A percentile compares a stretch with the other conserved stretches of the same genome.
phyloP scores from a whole-genome alignment of 23 tunicate genomes.

The Styela plicata region DNA sequence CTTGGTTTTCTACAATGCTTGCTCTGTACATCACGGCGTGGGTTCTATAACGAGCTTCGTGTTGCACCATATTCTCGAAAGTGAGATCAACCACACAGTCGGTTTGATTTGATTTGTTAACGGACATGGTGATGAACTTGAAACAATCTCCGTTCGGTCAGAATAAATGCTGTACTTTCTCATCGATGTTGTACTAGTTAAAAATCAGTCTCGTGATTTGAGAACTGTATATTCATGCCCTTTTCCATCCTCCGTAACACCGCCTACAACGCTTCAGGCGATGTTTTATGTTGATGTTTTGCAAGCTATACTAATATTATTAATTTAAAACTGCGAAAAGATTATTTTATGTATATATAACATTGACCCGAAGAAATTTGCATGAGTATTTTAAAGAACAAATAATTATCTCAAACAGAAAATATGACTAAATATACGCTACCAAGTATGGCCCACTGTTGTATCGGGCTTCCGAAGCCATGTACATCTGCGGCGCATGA shows the following conservation, averaged over 20 bases:
- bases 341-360: no score
- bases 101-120: background rate
- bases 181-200: background rate
- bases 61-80: conserved; percentile 7
- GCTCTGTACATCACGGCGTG: background rate
- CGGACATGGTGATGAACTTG: background rate
- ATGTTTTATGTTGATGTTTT: background rate
- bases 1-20: background rate
- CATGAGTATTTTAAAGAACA: no score
- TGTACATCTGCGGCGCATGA: no score
- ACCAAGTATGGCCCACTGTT: no score
- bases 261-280: background rate
- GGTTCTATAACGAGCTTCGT: conserved; percentile 1
- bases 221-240: background rate
- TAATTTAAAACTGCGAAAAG: no score
- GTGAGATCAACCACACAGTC: conserved; percentile 2
- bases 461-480: no score
- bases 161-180: background rate
- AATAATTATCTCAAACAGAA: no score
- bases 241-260: background rate
- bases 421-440: no score
- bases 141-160: background rate
- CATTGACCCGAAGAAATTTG: no score
- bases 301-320: no score
- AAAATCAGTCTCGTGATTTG: background rate